Evolutionary conservation across 2,888 invertebrate genomes (phyloP), one percentile per base, ranked within the genome.

Genomic region (Dyspetes luteomarginatus): DNA sequence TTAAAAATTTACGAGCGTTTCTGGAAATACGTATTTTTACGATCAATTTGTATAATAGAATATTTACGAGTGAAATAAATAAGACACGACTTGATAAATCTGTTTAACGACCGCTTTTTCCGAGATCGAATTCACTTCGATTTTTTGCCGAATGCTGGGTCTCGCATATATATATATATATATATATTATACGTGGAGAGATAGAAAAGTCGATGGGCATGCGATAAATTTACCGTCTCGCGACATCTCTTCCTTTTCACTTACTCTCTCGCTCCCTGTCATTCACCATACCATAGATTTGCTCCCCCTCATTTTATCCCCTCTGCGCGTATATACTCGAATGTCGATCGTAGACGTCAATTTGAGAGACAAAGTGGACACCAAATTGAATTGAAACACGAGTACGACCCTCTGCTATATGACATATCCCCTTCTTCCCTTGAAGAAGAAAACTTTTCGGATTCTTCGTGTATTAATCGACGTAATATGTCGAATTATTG

Each of bases 351-450:
- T 72, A 22, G 71, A 80, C 62, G 76, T 80, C 80, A 75, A 69
- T 75, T 80, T 72, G 71, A 75, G 71, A 52, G 69, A 80, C 80
- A 79, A 79, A 79, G 65, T 80, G 80, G 74, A 75, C 71, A 52
- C 74, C 28, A 72, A 72, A 76, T 75, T 80, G 65, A 80, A 75
- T 79, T 68, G 74, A 76, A 60, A 65, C 50, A 69, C 78, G 64
- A 74, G 43, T 74, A 26, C 26, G 43, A 45, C 56, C 41, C 24
- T 3, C 12, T 17, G 9, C 28, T 7, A n/a, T 24, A 36, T 12
- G 12, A n/a, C n/a, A 36, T 36, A 36, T 41, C 9, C 17, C n/a
- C 3, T 4, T 56, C 26, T 43, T 26, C 22, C 22, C 45, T 22
- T 17, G 7, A 9, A 24, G 36, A 28, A 60, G 36, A 48, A 48